phyloP scores from a whole-genome alignment of 2,113 vertebrate species.

The Bos indicus region DNA sequence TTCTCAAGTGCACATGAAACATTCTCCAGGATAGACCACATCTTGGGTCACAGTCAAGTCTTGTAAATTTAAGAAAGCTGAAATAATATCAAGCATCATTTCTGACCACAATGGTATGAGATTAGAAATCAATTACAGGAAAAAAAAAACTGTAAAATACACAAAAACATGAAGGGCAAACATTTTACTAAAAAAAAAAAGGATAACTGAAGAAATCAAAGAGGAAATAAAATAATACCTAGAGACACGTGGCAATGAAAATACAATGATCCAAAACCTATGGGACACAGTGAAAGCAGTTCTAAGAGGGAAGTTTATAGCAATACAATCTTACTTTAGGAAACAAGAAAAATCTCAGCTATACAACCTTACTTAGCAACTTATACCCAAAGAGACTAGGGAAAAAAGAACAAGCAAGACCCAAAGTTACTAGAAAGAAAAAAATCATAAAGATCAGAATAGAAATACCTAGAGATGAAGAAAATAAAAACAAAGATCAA shows the following conservation, averaged over 20 bases:
- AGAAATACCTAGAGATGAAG: not conserved
- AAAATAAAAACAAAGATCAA: not conserved
- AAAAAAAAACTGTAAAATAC: not conserved
- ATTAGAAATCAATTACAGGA: not conserved
- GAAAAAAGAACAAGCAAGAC: not conserved
- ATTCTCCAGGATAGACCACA: not conserved
- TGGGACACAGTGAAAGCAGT: not conserved
- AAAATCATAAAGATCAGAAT: not conserved
- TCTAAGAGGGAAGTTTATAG: not conserved
- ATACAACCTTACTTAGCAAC: not conserved
- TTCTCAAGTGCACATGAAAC: not conserved
- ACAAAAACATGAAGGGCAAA: not conserved
- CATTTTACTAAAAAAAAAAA: not conserved
- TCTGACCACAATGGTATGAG: not conserved
- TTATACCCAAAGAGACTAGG: not conserved
- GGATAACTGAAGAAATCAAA: not conserved
- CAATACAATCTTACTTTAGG: not conserved
- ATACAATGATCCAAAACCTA: not conserved
- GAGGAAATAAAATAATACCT: not conserved
- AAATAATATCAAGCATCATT: not conserved
- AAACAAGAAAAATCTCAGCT: not conserved
- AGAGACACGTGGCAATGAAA: not conserved
- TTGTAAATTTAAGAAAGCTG: not conserved
- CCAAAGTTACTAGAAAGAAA: not conserved
- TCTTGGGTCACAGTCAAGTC: not conserved